A percentile compares a stretch with the other conserved stretches of the same genome.
Conservation (phyloP, 2,113 vertebrate species). For the Mirounga angustirostris region DNA sequence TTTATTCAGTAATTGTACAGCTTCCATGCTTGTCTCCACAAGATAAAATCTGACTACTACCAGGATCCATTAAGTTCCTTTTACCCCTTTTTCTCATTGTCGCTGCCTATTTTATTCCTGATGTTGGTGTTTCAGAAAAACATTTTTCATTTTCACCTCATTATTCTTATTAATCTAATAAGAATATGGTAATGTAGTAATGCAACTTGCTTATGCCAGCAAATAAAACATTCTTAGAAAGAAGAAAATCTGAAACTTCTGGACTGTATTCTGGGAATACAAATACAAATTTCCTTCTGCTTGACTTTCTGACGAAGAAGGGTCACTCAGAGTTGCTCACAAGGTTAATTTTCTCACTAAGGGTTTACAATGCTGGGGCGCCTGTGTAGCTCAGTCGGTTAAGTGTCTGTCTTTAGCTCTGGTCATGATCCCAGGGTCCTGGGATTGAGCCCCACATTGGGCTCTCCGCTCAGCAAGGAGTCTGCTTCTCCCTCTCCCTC, state of each 20-base stretch:
- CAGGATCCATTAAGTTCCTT: neutral
- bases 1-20: constrained; percentile 18
- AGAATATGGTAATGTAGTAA: neutral
- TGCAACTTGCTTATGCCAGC: neutral
- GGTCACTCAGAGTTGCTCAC: neutral
- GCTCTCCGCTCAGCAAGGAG: no score
- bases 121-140: constrained; percentile 36
- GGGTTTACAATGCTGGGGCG: neutral
- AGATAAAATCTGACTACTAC: constrained; percentile 4
- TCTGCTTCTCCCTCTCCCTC: no score
- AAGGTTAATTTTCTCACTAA: constrained; percentile 62
- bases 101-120: neutral
- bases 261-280: constrained; percentile 67
- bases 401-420: no score
- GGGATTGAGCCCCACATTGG: no score
- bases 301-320: constrained; percentile 64
- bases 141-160: constrained; percentile 22
- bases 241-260: constrained; percentile 59
- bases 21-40: neutral
- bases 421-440: no score
- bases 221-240: constrained; percentile 45
- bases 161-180: constrained; percentile 42
- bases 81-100: neutral
- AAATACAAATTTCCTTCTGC: neutral
- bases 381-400: no score